Conservation (phyloP, 2,797 vertebrate species). For the Peromyscus attwateri region DNA sequence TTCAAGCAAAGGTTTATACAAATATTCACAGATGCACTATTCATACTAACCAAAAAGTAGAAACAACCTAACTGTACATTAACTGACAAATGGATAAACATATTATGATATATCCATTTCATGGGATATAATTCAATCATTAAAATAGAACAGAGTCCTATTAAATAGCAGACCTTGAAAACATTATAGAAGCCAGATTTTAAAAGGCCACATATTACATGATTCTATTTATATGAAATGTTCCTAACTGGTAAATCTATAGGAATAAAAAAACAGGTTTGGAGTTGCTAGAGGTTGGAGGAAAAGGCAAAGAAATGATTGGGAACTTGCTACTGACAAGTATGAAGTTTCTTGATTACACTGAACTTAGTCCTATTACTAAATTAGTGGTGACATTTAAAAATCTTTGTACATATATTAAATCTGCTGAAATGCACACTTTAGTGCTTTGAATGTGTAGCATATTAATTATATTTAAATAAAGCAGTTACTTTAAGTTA, state of each 20-base stretch:
- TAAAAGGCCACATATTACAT: neutral
- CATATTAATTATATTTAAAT: neutral
- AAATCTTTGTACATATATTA: neutral
- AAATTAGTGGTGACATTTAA: neutral
- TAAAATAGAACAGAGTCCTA: neutral
- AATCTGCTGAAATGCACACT: neutral
- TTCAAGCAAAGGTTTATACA: neutral
- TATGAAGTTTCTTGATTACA: neutral
- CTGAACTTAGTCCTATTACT: neutral
- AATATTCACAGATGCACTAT: neutral
- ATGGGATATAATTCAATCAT: neutral
- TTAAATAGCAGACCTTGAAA: neutral
- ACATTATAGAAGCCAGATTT: neutral
- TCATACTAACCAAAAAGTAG: slow-evolving; percentile 8
- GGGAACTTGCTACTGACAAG: neutral
- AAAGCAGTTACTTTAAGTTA: neutral
- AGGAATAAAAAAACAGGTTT: neutral
- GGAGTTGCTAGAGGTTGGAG: neutral
- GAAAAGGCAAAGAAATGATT: neutral
- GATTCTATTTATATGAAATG: neutral
- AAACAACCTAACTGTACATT: neutral
- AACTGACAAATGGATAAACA: neutral
- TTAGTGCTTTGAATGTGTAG: neutral
- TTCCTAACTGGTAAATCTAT: neutral
- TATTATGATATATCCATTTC: neutral